Evolutionary conservation across 2,797 vertebrate genomes (phyloP).

Genomic region (Kryptolebias ocellatus): DNA sequence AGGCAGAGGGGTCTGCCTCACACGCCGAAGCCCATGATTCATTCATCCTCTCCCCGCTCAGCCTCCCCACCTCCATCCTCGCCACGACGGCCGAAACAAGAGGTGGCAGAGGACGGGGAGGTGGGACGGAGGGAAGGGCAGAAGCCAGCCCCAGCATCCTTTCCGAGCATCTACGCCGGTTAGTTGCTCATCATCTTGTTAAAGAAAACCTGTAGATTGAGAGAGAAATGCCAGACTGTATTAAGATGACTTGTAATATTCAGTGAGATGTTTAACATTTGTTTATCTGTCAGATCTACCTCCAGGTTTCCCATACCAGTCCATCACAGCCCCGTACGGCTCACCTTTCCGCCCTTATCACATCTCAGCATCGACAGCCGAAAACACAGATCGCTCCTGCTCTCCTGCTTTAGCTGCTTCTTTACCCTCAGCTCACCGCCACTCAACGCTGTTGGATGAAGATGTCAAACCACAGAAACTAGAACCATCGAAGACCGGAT

Average conservation of each 20-base stretch:
- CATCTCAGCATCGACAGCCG: conserved; percentile 81
- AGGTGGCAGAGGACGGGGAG: conserved; percentile 82
- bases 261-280: background rate
- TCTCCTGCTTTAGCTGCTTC: conserved; percentile 83
- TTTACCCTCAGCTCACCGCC: conserved; percentile 77
- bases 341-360: conserved; percentile 88
- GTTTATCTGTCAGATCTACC: conserved; percentile 83
- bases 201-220: background rate
- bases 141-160: conserved; percentile 82
- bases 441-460: conserved; percentile 77
- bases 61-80: conserved; percentile 84
- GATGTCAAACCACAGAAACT: conserved; percentile 86
- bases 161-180: conserved; percentile 90
- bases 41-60: conserved; percentile 73
- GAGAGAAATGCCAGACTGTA: too few species aligned
- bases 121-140: conserved; percentile 83
- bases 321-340: conserved; percentile 87
- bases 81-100: conserved; percentile 89
- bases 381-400: conserved; percentile 81
- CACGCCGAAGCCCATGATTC: conserved; percentile 77
- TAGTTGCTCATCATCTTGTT: conserved; percentile 48
- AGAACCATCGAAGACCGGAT: conserved; percentile 72
- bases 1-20: conserved; percentile 85
- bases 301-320: conserved; percentile 89
- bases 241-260: background rate